These are phyloP conservation scores for Agonopterix arenella DNA, from an alignment of 2,888 invertebrate genomes.

Conservation along the genomic window DNA sequence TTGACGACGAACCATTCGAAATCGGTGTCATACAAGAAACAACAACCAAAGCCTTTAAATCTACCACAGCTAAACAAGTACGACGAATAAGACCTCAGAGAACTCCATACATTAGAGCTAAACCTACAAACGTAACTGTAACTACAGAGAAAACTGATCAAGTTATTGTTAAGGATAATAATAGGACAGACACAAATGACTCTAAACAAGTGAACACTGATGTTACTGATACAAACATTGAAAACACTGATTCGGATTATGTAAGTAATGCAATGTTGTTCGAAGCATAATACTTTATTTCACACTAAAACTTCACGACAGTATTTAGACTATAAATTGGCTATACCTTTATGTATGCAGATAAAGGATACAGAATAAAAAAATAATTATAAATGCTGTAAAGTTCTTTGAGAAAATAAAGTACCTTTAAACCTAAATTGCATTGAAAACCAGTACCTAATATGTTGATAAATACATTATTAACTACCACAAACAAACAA, in stretches of 20 bases:
- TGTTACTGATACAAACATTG: slow-evolving; percentile 29
- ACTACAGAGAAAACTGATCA: slow-evolving; percentile 2
- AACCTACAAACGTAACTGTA: slow-evolving; percentile 1
- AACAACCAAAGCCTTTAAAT: slow-evolving; percentile 21
- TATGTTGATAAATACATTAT: too few relatives aligned
- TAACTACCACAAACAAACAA: too few relatives aligned
- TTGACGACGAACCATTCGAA: slow-evolving; percentile 49
- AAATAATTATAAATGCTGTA: too few relatives aligned
- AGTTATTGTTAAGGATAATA: background rate
- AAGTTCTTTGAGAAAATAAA: too few relatives aligned
- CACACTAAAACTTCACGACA: too few relatives aligned
- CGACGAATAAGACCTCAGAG: slow-evolving; percentile 41
- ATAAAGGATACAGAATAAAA: too few relatives aligned
- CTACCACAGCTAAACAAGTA: slow-evolving; percentile 12
- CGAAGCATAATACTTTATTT: too few relatives aligned
- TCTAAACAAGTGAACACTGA: slow-evolving; percentile 23
- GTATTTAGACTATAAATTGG: too few relatives aligned
- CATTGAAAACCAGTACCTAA: too few relatives aligned
- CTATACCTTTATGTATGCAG: too few relatives aligned
- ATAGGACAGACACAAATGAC: slow-evolving; percentile 24
- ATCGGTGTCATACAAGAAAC: slow-evolving; percentile 28
- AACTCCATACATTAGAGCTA: slow-evolving; percentile 15
- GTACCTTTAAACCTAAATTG: too few relatives aligned
- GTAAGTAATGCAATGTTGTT: slow-evolving; percentile 27
- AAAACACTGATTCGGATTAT: slow-evolving; percentile 26